Base-by-base conservation (phyloP, 2,113 vertebrate genomes). In the Dendropsophus ebraccatus region DNA sequence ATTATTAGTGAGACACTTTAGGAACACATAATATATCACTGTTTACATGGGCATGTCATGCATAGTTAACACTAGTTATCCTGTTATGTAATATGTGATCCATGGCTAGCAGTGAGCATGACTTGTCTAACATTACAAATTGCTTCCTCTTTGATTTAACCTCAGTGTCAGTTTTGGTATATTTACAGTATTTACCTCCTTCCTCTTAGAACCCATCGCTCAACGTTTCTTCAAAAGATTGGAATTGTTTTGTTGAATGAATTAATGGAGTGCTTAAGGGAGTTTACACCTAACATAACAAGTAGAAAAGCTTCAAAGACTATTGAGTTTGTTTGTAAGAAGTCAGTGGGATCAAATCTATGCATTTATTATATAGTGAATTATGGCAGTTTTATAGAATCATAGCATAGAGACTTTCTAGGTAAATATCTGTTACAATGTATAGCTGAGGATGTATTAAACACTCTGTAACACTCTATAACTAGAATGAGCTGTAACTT, bases 111-210 rank as follows among this genome's bases (percentile, higher is more conserved):
- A 41, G 5, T 79, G 52, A 58, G 37, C 10, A 58, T 58, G 52
- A 60, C 52, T 41, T 79, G 30, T 79, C 30, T 79, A 78, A n/a
- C 21, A 79, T 58, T 58, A 79, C 54, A 79, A 41, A 58, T 79
- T 56, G 76, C 32, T 79, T 79, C 76, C 76, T 79, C 75, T 78
- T 13, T 41, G 19, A 54, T 37, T 79, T 79, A 79, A 58, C 76
- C 76, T 60, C 76, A 7, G 54, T 58, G 76, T 79, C 76, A 58
- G 49, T 10, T 35, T 56, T 30, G 4, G 75, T 56, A 52, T 60
- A 56, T 78, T 54, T 78, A 79, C 76, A 58, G 52, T 79, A 79
- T 32, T 37, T 25, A 23, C 35, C 50, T 37, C 75, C 49, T 32
- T 76, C 47, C 47, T 52, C 47, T 76, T 19, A 76, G 19, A 52